Evolutionary conservation across 1,140 invertebrate genomes (phyloP), one percentile per base, ranked within the genome.

Genomic region (Nasonia longicornis): DNA sequence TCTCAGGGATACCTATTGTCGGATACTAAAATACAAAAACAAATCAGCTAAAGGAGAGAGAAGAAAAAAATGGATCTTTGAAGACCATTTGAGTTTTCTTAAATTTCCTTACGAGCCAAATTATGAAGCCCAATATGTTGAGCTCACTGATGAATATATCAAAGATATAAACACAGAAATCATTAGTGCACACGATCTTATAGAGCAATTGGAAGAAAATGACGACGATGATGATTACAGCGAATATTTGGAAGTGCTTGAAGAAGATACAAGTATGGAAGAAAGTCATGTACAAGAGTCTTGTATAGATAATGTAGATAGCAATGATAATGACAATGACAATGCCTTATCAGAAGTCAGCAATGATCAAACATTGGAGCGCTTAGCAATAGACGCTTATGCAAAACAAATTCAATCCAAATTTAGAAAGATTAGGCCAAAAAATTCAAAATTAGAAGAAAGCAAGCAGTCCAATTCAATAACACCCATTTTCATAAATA

Each of bases 51-150:
- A 89, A 81, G 88, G 87, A 38, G 70, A 81, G 2, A 85, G 88
- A 72, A 86, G 88, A 69, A 91, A 90, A 81, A 91, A 90, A 85
- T 91, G 90, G 90, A 87, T 90, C 35, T 91, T 89, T 75, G 90
- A 91, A 74, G 89, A 90, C 83, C 80, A 87, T 78, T 83, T 91
- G 20, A 90, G 70, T 77, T 91, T 91, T 75, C 81, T 91, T 48
- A 89, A 87, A 77, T 90, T 89, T 80, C 89, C 89, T 86, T 90
- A 88, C 70, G 89, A 90, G 38, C 52, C 85, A 11, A 87, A 90
- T 78, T 90, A 89, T 82, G 78, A 87, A 80, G 86, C 85, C 0
- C 87, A 90, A 74, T 86, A 83, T 52, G 86, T 89, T 80, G 88
- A 90, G 79, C 75, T 91, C 11, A 87, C 86, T 0, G 84, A 90